A percentile compares a stretch with the other conserved stretches of the same genome.
Conservation (phyloP, 2,797 vertebrate species). For the Cossypha caffra region DNA sequence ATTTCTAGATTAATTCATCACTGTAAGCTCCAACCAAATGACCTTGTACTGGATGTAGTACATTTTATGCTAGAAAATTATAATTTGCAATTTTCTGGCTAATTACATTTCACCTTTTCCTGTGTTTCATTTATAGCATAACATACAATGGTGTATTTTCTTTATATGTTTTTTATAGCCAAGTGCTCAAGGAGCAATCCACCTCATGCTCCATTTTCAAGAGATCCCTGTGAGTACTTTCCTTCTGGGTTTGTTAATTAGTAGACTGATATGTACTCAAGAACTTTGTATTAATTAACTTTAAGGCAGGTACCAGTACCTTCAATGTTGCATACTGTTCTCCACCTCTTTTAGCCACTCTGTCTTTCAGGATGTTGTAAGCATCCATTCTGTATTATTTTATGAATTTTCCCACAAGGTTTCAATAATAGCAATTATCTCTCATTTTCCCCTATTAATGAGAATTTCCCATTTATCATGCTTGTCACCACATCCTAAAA, state of each 20-base stretch:
- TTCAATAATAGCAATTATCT: background rate
- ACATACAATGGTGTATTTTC: background rate
- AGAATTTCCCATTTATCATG: background rate
- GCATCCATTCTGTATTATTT: background rate
- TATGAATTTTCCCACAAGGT: background rate
- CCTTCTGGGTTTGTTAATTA: background rate
- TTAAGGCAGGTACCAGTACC: background rate
- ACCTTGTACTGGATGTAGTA: background rate
- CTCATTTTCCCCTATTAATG: background rate
- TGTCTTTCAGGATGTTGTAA: background rate
- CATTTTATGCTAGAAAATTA: background rate
- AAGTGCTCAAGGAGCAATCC: background rate
- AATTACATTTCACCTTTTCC: background rate
- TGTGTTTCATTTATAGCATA: background rate
- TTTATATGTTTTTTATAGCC: background rate
- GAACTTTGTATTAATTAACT: background rate
- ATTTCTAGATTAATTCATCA: background rate
- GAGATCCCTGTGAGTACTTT: background rate
- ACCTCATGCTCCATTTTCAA: background rate
- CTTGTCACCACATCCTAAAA: background rate
- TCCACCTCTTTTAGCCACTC: background rate
- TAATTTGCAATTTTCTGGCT: background rate
- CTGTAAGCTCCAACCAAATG: background rate
- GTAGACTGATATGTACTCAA: background rate
- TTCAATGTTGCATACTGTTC: background rate